Conservation (phyloP, 2,797 vertebrate species). For the Labeo calbasu region DNA sequence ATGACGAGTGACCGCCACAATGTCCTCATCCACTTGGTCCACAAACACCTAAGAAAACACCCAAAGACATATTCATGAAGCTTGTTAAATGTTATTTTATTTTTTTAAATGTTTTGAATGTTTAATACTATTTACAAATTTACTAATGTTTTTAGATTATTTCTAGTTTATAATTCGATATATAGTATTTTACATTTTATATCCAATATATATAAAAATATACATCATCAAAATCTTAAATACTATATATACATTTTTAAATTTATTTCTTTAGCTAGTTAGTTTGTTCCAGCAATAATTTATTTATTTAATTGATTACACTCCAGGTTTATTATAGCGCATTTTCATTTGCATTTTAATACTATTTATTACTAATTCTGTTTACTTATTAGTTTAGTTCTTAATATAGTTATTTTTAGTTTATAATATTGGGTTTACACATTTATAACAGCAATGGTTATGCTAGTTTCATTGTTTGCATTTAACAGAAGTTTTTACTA, state of each 20-base stretch:
- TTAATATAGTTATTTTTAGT: background rate
- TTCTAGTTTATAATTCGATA: background rate
- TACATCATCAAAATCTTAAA: background rate
- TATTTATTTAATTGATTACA: background rate
- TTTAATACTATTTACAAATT: background rate
- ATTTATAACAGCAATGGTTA: no score
- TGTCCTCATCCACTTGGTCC: slow-evolving; percentile 94
- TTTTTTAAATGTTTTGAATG: no score
- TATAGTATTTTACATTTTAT: background rate
- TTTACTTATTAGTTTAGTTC: background rate
- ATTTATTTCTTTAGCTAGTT: background rate
- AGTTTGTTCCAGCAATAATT: background rate
- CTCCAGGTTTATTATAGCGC: background rate
- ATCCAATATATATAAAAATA: background rate
- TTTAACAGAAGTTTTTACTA: background rate
- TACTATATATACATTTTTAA: background rate
- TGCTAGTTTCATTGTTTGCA: background rate
- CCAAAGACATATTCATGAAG: background rate
- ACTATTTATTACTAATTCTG: background rate
- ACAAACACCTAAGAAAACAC: slow-evolving; percentile 86
- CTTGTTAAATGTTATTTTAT: no score
- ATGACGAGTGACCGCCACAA: slow-evolving; percentile 93
- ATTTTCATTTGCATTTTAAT: background rate
- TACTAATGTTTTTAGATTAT: background rate
- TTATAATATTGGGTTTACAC: background rate